phyloP scores from a whole-genome alignment of 2,113 vertebrate genomes.

The Nothobranchius furzeri region DNA sequence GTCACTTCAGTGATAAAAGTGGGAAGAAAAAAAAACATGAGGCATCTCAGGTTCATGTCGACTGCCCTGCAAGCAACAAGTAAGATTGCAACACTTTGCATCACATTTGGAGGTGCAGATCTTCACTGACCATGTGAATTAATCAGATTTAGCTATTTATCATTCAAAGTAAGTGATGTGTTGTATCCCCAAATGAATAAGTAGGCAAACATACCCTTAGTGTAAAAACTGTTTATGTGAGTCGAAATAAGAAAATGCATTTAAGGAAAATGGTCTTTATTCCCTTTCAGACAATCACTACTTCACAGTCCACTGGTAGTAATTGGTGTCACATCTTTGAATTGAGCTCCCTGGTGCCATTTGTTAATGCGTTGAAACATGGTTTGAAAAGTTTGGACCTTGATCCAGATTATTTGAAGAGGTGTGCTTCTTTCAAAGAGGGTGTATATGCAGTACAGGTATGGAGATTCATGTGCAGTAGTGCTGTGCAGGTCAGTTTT shows the following conservation, averaged over 20 bases:
- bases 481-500: no score
- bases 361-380: neutral
- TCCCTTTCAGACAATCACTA: neutral
- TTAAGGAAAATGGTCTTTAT: neutral
- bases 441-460: neutral
- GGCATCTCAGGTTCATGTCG: conserved; percentile 33
- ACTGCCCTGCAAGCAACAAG: conserved; percentile 19
- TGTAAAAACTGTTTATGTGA: neutral
- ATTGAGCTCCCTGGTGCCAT: neutral
- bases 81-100: neutral
- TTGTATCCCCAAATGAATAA: neutral
- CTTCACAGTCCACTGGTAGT: neutral
- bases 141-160: neutral
- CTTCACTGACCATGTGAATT: neutral
- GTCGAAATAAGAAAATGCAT: neutral
- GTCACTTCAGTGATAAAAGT: conserved; percentile 43
- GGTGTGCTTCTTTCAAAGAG: neutral
- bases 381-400: neutral
- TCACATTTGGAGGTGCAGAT: neutral
- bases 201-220: neutral
- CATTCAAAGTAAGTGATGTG: neutral
- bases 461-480: neutral
- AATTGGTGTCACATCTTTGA: neutral
- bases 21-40: conserved; percentile 15
- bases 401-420: neutral